Evolutionary conservation across 2,113 vertebrate genomes (phyloP).

Genomic region (Calonectris borealis): DNA sequence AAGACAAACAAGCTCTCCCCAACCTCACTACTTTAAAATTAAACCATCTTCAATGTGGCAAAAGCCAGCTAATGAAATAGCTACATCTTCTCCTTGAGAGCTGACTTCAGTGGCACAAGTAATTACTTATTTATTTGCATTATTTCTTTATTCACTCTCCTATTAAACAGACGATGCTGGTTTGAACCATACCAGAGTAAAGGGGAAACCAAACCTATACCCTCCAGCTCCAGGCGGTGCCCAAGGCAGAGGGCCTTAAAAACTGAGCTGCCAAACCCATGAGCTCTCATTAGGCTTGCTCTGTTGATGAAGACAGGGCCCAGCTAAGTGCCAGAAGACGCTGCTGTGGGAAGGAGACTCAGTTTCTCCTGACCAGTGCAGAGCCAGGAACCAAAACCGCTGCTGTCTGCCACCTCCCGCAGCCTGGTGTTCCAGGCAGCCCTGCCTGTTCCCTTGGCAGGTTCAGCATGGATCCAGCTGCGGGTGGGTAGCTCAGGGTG

Average conservation of each 20-base stretch:
- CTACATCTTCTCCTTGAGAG: neutral
- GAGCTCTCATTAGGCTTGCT: neutral
- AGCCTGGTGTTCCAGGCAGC: neutral
- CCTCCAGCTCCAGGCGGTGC: neutral
- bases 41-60: neutral
- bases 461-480: neutral
- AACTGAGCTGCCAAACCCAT: neutral
- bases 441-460: neutral
- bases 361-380: neutral
- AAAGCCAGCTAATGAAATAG: neutral
- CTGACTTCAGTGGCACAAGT: neutral
- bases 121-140: neutral
- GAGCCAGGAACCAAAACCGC: rapidly evolving
- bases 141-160: neutral
- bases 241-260: neutral
- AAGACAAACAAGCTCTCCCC: neutral
- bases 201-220: neutral
- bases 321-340: neutral
- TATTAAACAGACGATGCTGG: neutral
- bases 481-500: neutral
- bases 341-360: neutral
- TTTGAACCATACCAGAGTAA: neutral
- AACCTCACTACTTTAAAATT: neutral
- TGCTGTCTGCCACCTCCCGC: neutral
- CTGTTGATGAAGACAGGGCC: neutral